phyloP scores from a whole-genome alignment of 2,797 vertebrate genomes.

The Gambelia wislizenii region DNA sequence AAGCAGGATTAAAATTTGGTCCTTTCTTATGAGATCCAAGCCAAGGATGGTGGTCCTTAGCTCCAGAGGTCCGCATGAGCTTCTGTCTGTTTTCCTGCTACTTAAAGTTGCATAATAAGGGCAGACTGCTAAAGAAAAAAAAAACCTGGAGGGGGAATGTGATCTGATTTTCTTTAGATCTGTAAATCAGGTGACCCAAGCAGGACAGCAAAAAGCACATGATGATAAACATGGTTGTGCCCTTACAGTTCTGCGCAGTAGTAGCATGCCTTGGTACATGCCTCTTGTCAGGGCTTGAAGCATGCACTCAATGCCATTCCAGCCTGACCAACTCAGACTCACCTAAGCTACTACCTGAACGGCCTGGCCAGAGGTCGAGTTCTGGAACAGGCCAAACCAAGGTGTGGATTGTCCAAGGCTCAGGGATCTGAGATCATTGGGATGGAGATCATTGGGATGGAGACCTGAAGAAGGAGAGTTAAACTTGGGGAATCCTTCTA shows the following conservation, averaged over 20 bases:
- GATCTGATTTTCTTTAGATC: background rate
- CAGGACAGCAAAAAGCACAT: too few relatives aligned
- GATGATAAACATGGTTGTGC: too few relatives aligned
- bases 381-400: background rate
- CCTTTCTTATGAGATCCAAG: background rate
- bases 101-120: background rate
- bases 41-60: too few relatives aligned
- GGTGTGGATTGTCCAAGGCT: too few relatives aligned
- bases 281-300: background rate
- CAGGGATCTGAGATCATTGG: too few relatives aligned
- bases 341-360: too few relatives aligned
- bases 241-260: background rate
- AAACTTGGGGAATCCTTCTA: background rate
- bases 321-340: too few relatives aligned
- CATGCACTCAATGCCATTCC: background rate
- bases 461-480: background rate
- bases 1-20: too few relatives aligned
- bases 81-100: too few relatives aligned
- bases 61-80: background rate
- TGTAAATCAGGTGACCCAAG: background rate
- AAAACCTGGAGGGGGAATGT: background rate
- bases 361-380: background rate
- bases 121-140: background rate
- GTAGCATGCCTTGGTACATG: background rate
- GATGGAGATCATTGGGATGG: background rate